Evolutionary conservation across 2,888 invertebrate genomes (phyloP).

Genomic region (Molanna angustata): DNA sequence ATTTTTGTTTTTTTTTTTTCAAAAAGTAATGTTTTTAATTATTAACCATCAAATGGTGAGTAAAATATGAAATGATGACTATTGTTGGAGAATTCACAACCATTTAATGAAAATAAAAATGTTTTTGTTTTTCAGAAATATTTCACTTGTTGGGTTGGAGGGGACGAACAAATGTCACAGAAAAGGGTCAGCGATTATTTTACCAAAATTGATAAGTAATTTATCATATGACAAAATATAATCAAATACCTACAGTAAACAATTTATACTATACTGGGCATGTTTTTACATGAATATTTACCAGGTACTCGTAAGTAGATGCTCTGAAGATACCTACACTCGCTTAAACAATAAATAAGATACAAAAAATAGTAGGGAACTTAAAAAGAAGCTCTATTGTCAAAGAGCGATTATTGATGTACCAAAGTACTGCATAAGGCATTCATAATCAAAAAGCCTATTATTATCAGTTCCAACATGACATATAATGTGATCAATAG

Average conservation of each 20-base stretch:
- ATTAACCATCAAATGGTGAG: too few species aligned
- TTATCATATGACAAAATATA: too few species aligned
- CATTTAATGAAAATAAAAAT: too few species aligned
- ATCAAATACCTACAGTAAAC: too few species aligned
- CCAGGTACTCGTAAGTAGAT: too few species aligned
- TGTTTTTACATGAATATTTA: too few species aligned
- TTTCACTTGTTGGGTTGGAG: slow-evolving; percentile 49
- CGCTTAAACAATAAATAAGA: background rate
- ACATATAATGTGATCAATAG: background rate
- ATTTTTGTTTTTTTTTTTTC: too few species aligned
- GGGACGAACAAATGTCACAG: slow-evolving; percentile 44
- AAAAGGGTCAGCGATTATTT: slow-evolving; percentile 48
- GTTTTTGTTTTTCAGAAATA: slow-evolving; percentile 42
- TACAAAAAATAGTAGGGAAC: background rate
- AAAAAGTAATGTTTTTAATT: too few species aligned
- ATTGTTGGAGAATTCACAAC: too few species aligned
- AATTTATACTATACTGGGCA: too few species aligned
- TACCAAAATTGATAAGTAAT: too few species aligned
- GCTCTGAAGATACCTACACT: background rate
- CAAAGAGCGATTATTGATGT: background rate
- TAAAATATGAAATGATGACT: too few species aligned
- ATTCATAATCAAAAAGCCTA: background rate
- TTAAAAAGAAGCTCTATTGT: background rate
- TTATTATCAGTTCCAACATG: background rate
- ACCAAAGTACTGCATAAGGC: background rate